Evolutionary conservation across 2,888 invertebrate genomes (phyloP).

Genomic region (Sepiola atlantica): DNA sequence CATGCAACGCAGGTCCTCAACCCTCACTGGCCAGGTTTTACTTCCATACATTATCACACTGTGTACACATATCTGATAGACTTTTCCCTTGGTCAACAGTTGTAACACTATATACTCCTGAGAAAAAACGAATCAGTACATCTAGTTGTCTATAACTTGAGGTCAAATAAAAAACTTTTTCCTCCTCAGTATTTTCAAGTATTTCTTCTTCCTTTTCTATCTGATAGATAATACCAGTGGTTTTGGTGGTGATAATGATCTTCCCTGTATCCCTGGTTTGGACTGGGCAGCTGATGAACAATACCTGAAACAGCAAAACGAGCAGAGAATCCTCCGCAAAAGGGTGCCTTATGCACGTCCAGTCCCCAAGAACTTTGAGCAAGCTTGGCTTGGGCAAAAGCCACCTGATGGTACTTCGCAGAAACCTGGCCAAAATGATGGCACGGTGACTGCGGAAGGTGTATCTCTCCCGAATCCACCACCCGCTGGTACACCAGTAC

Average conservation of each 20-base stretch:
- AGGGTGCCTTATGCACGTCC: conserved; percentile 94
- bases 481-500: conserved; percentile 36
- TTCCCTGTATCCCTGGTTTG: conserved; percentile 69
- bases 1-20: too few relatives aligned
- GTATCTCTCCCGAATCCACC: neutral
- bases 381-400: conserved; percentile 87
- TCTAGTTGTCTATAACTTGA: too few relatives aligned
- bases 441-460: conserved; percentile 52
- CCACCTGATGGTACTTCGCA: conserved; percentile 51
- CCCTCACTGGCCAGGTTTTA: too few relatives aligned
- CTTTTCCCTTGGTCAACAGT: too few relatives aligned
- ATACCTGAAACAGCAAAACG: conserved; percentile 58
- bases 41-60: too few relatives aligned
- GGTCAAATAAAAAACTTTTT: neutral
- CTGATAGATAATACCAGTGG: neutral
- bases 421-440: conserved; percentile 48
- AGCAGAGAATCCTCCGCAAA: conserved; percentile 61
- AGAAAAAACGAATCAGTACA: too few relatives aligned
- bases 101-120: too few relatives aligned
- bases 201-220: neutral
- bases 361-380: conserved; percentile 95
- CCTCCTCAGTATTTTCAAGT: neutral
- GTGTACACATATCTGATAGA: too few relatives aligned
- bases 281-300: conserved; percentile 67
- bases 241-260: conserved; percentile 55